Base-by-base conservation (phyloP, 2,113 vertebrate genomes). In the Triplophysa siluroides region DNA sequence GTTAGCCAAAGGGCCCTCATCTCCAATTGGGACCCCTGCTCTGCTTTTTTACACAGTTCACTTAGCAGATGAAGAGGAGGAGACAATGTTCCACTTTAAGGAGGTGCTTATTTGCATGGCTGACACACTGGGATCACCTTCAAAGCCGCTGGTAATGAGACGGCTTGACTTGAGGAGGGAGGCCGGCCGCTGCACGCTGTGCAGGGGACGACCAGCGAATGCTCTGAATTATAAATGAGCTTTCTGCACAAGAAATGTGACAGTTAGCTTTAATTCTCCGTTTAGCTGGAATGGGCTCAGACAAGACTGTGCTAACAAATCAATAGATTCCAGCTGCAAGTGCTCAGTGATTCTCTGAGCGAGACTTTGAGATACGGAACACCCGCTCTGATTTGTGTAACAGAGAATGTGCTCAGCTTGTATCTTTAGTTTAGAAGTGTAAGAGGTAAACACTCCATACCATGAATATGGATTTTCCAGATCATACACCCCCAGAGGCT, bases 211-310 rank as follows among this genome's bases (percentile, higher is more conserved):
- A 87, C 74, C 43, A 43, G 87, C 83, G 88, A 84, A 50, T 26
- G 78, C 52, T 21, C 45, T 92, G 78, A 91, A 92, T 91, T 87
- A 91, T 90, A 91, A 71, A 92, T 91, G 83, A 76, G 14, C 79
- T 85, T 89, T 90, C 87, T 85, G 82, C 87, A 88, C 88, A 89
- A 89, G 62, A 85, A 84, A 86, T 91, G 89, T 91, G 91, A 92
- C 90, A 88, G 88, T 88, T 87, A 89, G 87, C 87, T 89, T 91
- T 91, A 91, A 92, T 91, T 92, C 89, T 81, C 82, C 82, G 75
- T 89, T 91, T 90, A 92, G 87, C 87, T 74, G 76, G 81, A 88
- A 89, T 85, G 80, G 80, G 73, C 65, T 85, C 76, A 83, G 87
- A 90, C 84, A 81, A 78, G 78, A 24, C 78, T 82, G 84, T 41